Conservation (phyloP, 2,888 invertebrate species). For the Venustoraphidia nigricollis region DNA sequence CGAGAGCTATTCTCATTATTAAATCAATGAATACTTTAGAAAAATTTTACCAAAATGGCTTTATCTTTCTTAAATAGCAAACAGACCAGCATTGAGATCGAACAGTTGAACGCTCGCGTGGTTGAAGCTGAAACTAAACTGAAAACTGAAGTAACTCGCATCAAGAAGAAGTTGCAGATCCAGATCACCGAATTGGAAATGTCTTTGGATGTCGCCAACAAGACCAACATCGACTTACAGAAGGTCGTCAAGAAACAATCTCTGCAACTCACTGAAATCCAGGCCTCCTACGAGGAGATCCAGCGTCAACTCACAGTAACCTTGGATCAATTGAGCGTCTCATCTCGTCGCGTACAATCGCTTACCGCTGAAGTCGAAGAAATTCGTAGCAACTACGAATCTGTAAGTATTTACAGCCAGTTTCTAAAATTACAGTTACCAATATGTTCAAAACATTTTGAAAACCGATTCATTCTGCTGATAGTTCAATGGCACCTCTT, state of each 20-base stretch:
- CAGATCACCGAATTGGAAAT: conserved; percentile 94
- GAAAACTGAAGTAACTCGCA: conserved; percentile 89
- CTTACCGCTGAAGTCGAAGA: conserved; percentile 94
- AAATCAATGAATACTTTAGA: too few relatives aligned
- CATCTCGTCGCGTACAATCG: conserved; percentile 80
- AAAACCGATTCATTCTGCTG: neutral
- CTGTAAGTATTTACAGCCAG: too few relatives aligned
- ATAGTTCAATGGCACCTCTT: neutral
- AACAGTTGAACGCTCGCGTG: conserved; percentile 86
- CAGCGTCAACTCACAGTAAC: conserved; percentile 93
- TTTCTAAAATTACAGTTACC: conserved; percentile 8
- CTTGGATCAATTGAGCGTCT: conserved; percentile 81
- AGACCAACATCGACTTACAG: conserved; percentile 93
- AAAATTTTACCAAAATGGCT: too few relatives aligned
- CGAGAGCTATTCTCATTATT: too few relatives aligned
- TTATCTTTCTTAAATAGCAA: conserved; percentile 46
- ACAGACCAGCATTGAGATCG: conserved; percentile 95
- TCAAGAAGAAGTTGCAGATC: conserved; percentile 98
- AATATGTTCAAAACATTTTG: conserved; percentile 19
- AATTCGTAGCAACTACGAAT: conserved; percentile 79
- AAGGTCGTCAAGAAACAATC: conserved; percentile 97
- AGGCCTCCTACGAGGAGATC: conserved; percentile 90
- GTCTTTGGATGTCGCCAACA: conserved; percentile 94
- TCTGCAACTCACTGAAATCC: conserved; percentile 77
- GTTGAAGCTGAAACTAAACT: conserved; percentile 91